Conservation (phyloP, 1,140 invertebrate genomes). For the Neodiprion virginianus region DNA sequence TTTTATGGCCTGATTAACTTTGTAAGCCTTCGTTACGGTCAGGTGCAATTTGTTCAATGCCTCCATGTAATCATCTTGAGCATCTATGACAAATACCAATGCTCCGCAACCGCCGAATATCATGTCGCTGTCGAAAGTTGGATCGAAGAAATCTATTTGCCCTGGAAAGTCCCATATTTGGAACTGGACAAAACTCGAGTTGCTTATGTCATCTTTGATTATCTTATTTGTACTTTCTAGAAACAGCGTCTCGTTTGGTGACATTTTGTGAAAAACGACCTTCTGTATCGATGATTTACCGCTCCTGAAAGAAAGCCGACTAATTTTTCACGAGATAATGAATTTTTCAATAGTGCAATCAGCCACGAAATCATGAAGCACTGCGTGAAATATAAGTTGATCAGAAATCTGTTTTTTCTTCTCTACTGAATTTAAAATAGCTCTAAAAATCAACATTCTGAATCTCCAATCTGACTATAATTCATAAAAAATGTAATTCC, state of each 20-base stretch:
- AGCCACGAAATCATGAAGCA: too few relatives aligned
- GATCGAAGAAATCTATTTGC: conserved; percentile 97
- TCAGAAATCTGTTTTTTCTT: too few relatives aligned
- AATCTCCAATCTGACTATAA: too few relatives aligned
- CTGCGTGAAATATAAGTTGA: too few relatives aligned
- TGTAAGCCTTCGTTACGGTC: conserved; percentile 94
- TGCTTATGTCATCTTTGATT: conserved; percentile 96
- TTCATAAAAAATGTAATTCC: too few relatives aligned
- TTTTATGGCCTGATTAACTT: conserved; percentile 95
- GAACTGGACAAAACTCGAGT: conserved; percentile 98
- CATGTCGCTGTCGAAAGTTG: conserved; percentile 93
- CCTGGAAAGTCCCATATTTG: conserved; percentile 99
- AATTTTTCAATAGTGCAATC: too few relatives aligned
- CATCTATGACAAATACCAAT: conserved; percentile 98
- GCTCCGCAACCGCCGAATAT: conserved; percentile 96
- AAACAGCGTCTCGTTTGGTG: conserved; percentile 99
- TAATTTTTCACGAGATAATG: too few relatives aligned
- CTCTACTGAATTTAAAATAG: too few relatives aligned
- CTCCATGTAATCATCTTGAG: conserved; percentile 96
- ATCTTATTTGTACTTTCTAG: conserved; percentile 98
- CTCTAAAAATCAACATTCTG: too few relatives aligned
- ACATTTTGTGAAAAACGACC: conserved; percentile 99
- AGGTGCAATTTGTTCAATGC: conserved; percentile 91
- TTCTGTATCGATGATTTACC: conserved; percentile 99
- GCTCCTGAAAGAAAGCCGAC: conserved; percentile 72